Evolutionary conservation across 1,140 invertebrate species (phyloP), one percentile per base, ranked within the genome.

Genomic region (Cryptotermes secundus): DNA sequence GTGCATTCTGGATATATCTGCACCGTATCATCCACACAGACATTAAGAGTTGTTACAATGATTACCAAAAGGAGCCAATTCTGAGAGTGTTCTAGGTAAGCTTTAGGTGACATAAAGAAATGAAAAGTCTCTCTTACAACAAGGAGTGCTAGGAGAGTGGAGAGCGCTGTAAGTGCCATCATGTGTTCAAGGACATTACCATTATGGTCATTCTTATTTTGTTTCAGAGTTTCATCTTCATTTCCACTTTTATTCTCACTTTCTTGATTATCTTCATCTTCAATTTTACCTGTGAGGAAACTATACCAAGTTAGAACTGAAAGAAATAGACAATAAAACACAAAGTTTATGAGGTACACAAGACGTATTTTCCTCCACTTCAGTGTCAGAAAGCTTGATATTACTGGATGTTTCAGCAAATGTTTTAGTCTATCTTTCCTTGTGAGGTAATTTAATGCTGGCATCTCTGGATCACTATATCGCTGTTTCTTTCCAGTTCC

Each of bases 21-120:
- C 89, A 81, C 90, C 87, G 86, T 91, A 89, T 89, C 87, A n/a
- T 90, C 89, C 45, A 89, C 91, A 31, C 95, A 87, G 42, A 95
- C 91, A 35, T 88, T 86, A 1, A 91, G 89, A 0, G 93, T 93
- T 3, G 95, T 87, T 31, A 92, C 85, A 80, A 96, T 93, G 10
- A 96, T 87, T 0, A 88, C 85, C 19, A 95, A 86, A 90, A 96
- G 95, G 85, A 96, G 89, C 89, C 92, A 93, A 87, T 96, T 96
- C 87, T 94, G 94, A 7, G 92, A 89, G 81, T 92, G 94, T 81
- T 88, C 90, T 19, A 96, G 88, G 88, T 96, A 96, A 59, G 90
- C 87, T 3, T 89, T 87, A 4, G 93, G 92, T 1, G 93, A 92
- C 16, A 95, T 92, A 2, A 92, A 85, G 7, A 95, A 88, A 88